Conservation (phyloP, 2,113 vertebrate species). For the Menidia beryllina region DNA sequence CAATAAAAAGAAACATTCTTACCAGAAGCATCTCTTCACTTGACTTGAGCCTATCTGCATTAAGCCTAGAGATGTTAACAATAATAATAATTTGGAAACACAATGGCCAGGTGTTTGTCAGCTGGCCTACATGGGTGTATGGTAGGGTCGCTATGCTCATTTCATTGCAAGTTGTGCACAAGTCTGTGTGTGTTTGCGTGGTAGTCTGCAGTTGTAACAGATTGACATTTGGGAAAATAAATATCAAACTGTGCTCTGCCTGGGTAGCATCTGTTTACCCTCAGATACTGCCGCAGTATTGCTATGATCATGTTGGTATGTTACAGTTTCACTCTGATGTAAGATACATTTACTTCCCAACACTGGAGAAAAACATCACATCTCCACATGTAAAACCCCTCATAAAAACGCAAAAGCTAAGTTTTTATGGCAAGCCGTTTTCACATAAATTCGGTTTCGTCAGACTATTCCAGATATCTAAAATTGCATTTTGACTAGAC, state of each 20-base stretch:
- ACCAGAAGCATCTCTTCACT: no score
- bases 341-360: background rate
- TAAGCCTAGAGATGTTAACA: no score
- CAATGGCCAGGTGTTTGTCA: no score
- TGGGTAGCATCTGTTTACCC: constrained; percentile 1
- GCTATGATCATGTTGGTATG: background rate
- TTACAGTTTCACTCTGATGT: background rate
- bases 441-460: no score
- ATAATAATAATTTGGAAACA: no score
- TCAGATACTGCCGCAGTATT: background rate
- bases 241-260: background rate
- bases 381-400: background rate
- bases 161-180: constrained; percentile 9
- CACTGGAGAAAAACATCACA: background rate
- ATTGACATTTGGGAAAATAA: background rate
- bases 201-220: background rate
- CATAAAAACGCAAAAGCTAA: no score
- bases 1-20: no score
- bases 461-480: no score
- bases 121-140: no score
- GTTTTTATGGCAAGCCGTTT: no score
- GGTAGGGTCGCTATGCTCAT: background rate
- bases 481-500: no score
- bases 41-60: no score
- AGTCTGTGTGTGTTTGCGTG: background rate